Evolutionary conservation across 2,797 vertebrate species (phyloP), one percentile per base, ranked within the genome.

Genomic region (Gymnoscopelus braueri): DNA sequence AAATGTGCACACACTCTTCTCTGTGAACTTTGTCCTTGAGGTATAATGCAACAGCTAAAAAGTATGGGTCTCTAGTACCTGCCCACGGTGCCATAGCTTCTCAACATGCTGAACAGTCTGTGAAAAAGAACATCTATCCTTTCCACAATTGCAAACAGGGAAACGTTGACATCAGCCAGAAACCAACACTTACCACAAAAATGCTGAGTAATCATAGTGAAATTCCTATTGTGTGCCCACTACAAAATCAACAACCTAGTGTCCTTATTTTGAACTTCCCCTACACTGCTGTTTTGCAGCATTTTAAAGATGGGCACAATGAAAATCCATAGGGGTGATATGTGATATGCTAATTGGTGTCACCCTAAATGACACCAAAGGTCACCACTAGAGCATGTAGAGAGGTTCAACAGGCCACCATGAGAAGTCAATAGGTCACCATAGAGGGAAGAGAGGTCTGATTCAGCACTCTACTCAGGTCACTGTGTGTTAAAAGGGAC

Each of bases 381-480:
- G 83, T 89, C 84, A 81, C 23, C 10, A 53, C 52, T 54, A 50
- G 75, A 81, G 67, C 77, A 76, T 84, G 80, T 78, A 80, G 50
- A 71, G 71, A 55, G 75, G 85, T 79, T 83, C 73, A 80, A 26
- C 47, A 56, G 82, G 81, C 77, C 70, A 87, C 52, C 60, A 39
- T 50, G 61, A 59, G 63, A 80, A 86, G 89, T 84, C 80, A 89
- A 68, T 67, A 75, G 85, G 87, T 91, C 87, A 88, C 75, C 63
- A 66, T 75, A 78, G 80, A 68, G 84, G 73, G 84, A 74, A 73
- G 62, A 84, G 78, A 74, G 64, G 47, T 78, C 86, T 84, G 87
- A 91, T 82, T 92, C 88, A 92, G 87, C 88, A 85, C 66, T 87
- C 60, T 84, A 35, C 67, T 52, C 51, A 72, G 75, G 74, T 60